Conservation (phyloP, 35 echinoderm and acorn worm genomes). For the Patiria miniata region DNA sequence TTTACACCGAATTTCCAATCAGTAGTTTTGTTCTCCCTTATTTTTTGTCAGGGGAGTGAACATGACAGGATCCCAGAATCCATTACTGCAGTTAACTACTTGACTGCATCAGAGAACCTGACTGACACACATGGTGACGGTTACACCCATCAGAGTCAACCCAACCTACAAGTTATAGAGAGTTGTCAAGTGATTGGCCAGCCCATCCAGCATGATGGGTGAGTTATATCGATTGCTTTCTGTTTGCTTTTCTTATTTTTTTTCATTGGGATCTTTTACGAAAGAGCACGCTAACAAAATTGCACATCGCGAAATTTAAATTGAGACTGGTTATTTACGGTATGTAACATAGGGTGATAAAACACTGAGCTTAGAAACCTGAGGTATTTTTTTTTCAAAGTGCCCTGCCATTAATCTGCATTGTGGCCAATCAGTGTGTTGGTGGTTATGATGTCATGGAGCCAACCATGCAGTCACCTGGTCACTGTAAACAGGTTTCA, state of each 20-base stretch:
- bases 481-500: too few relatives aligned
- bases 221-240: neutral
- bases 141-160: neutral
- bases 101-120: neutral
- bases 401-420: too few relatives aligned
- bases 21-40: neutral
- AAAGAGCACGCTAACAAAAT: neutral
- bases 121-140: neutral
- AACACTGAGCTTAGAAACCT: too few relatives aligned
- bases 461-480: too few relatives aligned
- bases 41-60: neutral
- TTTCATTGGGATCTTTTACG: too few relatives aligned
- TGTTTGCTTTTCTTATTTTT: neutral
- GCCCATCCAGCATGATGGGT: neutral
- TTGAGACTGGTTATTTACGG: too few relatives aligned
- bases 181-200: neutral
- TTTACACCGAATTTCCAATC: neutral
- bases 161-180: neutral
- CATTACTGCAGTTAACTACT: neutral
- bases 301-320: neutral
- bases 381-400: too few relatives aligned
- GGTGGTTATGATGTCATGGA: too few relatives aligned
- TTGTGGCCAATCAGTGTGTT: too few relatives aligned
- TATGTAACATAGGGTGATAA: too few relatives aligned
- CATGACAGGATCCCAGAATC: neutral